phyloP scores from a whole-genome alignment of 2,797 vertebrate genomes.

The Leuciscus waleckii region DNA sequence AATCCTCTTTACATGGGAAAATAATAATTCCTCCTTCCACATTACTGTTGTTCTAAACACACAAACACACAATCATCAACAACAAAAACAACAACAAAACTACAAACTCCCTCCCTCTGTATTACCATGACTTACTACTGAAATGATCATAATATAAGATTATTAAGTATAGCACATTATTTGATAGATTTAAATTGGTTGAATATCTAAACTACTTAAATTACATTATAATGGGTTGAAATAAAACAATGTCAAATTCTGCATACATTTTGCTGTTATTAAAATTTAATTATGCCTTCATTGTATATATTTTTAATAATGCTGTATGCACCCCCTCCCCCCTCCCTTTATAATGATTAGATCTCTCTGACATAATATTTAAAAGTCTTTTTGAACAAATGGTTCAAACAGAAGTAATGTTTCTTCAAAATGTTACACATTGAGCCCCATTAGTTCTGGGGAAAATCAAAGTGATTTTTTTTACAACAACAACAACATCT shows the following conservation, averaged over 20 bases:
- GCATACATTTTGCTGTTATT: background rate
- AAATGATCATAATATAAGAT: background rate
- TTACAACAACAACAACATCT: background rate
- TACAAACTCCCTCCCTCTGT: background rate
- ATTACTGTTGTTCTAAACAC: constrained; percentile 85
- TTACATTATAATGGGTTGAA: background rate
- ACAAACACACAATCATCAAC: background rate
- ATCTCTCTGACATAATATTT: background rate
- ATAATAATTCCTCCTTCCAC: constrained; percentile 74
- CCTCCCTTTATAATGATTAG: background rate
- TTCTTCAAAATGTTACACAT: background rate
- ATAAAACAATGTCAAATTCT: background rate
- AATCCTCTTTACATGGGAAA: constrained; percentile 82
- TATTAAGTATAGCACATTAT: background rate
- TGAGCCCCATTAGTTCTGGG: background rate
- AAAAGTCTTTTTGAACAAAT: background rate
- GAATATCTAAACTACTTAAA: background rate
- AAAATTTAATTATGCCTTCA: background rate
- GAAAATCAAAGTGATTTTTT: background rate
- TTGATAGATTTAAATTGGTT: background rate
- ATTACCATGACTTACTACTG: background rate
- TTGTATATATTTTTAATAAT: background rate
- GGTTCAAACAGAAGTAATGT: background rate
- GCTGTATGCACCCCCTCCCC: background rate
- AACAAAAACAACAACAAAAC: background rate